phyloP scores from a whole-genome alignment of 2,888 invertebrate genomes.

The Drosophila acutilabella region DNA sequence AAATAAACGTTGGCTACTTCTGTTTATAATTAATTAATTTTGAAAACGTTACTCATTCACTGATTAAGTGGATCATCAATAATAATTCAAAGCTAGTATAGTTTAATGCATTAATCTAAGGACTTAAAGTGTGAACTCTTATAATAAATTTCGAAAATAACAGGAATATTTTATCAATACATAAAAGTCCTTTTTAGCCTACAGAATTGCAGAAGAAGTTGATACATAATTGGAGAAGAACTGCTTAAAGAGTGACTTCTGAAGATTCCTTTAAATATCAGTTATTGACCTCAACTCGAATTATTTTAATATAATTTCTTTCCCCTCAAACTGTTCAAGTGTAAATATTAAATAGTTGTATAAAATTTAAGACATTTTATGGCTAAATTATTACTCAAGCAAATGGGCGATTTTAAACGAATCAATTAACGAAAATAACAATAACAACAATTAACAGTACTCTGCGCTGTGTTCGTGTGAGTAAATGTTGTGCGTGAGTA shows the following conservation, averaged over 20 bases:
- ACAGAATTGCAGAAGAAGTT: no score
- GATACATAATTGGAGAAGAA: neutral
- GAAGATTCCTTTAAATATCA: no score
- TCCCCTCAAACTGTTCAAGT: neutral
- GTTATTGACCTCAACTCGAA: neutral
- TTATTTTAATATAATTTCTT: neutral
- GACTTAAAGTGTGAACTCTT: no score
- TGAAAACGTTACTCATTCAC: no score
- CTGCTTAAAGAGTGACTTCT: neutral
- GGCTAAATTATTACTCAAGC: constrained; percentile 42
- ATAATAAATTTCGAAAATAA: no score
- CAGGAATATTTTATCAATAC: no score
- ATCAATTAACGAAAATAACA: constrained; percentile 64
- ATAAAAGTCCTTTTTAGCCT: no score
- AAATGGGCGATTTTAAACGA: constrained; percentile 64
- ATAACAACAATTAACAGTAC: constrained; percentile 66
- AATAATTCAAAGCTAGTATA: no score
- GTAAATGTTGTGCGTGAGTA: constrained; percentile 25
- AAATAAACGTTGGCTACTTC: no score
- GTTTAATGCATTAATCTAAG: no score
- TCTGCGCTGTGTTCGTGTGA: constrained; percentile 25
- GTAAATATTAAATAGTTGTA: constrained; percentile 3
- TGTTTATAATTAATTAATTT: no score
- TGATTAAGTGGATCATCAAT: no score
- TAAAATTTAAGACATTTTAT: constrained; percentile 6